These are phyloP conservation scores for Geopemphigus sp. DNA, from an alignment of 1,140 invertebrate species.

Conservation along the genomic window DNA sequence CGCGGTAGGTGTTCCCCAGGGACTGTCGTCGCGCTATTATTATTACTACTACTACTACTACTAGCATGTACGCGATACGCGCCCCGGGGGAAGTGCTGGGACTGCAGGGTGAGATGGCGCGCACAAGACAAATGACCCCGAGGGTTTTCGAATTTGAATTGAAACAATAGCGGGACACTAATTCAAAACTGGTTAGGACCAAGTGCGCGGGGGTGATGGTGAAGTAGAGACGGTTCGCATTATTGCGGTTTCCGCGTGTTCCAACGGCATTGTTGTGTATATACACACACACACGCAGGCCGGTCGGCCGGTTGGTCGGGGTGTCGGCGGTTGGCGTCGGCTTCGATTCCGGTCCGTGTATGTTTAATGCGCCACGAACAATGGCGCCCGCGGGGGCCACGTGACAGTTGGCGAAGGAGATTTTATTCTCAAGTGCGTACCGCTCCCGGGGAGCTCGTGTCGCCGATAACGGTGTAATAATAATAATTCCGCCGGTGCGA, in stretches of 20 bases:
- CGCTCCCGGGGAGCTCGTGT: too few species aligned
- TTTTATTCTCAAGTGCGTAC: too few species aligned
- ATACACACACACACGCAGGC: too few species aligned
- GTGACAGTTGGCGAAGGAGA: conserved; percentile 44
- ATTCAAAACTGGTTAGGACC: conserved; percentile 41
- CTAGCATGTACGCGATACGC: neutral
- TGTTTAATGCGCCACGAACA: conserved; percentile 42
- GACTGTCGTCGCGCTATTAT: neutral
- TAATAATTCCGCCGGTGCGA: too few species aligned
- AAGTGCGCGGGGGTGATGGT: neutral
- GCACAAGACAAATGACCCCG: conserved; percentile 41
- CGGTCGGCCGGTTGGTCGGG: too few species aligned
- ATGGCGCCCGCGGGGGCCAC: conserved; percentile 15
- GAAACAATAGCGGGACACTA: conserved; percentile 44
- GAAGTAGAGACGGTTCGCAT: conserved; percentile 22
- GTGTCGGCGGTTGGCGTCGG: neutral
- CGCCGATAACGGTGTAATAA: too few species aligned
- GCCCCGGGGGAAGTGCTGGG: neutral
- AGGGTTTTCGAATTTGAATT: conserved; percentile 43
- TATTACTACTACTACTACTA: conserved; percentile 10
- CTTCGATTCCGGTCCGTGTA: conserved; percentile 24
- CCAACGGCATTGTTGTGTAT: neutral
- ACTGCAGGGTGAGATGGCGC: neutral
- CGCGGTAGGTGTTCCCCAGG: conserved; percentile 36
- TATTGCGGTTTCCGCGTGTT: conserved; percentile 31